Base-by-base conservation (phyloP, 92 coral and sea anemone species). In the Muricea muricata region DNA sequence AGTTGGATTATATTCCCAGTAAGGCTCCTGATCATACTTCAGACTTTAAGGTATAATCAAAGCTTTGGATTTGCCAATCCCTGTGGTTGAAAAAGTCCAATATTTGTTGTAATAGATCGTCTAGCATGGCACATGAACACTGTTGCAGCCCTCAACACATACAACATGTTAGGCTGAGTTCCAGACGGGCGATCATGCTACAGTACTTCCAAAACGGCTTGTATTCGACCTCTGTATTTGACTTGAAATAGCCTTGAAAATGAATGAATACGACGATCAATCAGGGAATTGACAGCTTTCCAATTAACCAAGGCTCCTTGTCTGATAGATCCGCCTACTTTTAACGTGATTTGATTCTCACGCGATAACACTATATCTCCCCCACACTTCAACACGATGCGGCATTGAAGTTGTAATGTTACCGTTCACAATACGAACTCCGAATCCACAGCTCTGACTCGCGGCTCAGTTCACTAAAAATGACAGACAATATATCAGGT, bases 191-290 rank as follows among this genome's bases (percentile, higher is more conserved):
- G 39, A 29, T 30, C 70, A 63, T 63, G 70, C 70, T 63, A 63
- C 34, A 63, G 50, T 47, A 39, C 39, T n/a, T n/a, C n/a, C 41
- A 42, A 71, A 45, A 48, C 60, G 60, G 18, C 78, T 40, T 71
- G 78, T 40, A 18, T 13, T 39, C n/a, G 55, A 52, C 60, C 60
- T 52, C 26, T 52, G 69, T 48, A 28, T 11, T 79, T 55, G 50
- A 21, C 56, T 30, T 48, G 77, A 80, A 81, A 86, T 84, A 85
- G 75, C 89, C 88, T 78, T 78, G 83, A 65, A 92, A 92, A 92
- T 89, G 97, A 88, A 81, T 93, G 97, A 93, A 95, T 95, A 91
- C 95, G 89, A 83, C 94, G 90, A 95, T 95, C 98, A 95, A 95
- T 95, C 98, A 95, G 93, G 87, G 76, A 87, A 87, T 82, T 95